phyloP scores from a whole-genome alignment of 2,888 invertebrate species.

The Eulithis prunata region DNA sequence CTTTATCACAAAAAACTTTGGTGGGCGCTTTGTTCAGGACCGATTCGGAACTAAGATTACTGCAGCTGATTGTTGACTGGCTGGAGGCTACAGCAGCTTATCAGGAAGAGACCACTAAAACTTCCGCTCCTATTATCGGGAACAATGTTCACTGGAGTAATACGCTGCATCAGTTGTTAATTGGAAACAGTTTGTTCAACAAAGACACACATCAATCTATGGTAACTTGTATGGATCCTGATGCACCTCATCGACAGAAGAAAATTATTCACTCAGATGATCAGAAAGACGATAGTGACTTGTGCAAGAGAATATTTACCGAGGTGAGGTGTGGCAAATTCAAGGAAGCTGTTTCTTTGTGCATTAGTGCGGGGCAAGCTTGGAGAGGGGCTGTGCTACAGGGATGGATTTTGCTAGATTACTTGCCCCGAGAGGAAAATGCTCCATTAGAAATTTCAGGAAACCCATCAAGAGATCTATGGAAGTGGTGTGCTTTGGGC shows the following conservation, averaged over 20 bases:
- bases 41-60: constrained; percentile 86
- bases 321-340: constrained; percentile 94
- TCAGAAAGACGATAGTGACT: constrained; percentile 88
- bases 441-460: constrained; percentile 88
- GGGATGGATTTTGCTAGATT: constrained; percentile 95
- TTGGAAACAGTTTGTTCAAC: constrained; percentile 76
- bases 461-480: constrained; percentile 91
- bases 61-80: constrained; percentile 96
- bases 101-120: constrained; percentile 86
- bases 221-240: constrained; percentile 92
- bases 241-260: constrained; percentile 92
- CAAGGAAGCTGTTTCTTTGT: constrained; percentile 92
- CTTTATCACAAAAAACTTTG: constrained; percentile 70
- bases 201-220: constrained; percentile 73
- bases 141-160: constrained; percentile 95
- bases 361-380: constrained; percentile 93
- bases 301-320: constrained; percentile 86
- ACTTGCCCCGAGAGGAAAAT: constrained; percentile 88
- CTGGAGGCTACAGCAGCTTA: constrained; percentile 94
- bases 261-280: constrained; percentile 94
- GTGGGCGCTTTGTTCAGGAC: constrained; percentile 72
- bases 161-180: constrained; percentile 90
- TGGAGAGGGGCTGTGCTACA: constrained; percentile 96
- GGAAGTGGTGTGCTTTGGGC: constrained; percentile 90
- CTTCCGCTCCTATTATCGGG: constrained; percentile 72